phyloP scores from a whole-genome alignment of 2,888 invertebrate genomes.

The Colletes collaris region DNA sequence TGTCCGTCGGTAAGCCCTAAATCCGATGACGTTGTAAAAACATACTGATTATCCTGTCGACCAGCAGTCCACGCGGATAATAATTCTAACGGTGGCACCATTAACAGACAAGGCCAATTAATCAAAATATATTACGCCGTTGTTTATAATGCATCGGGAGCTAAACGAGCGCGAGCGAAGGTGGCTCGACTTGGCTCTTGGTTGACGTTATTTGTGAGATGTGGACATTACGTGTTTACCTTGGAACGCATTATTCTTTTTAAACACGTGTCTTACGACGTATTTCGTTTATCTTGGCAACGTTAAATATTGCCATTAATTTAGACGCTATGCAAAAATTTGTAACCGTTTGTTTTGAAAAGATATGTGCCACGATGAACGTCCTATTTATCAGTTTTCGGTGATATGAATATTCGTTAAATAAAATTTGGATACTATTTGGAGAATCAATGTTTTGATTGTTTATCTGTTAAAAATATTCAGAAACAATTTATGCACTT shows the following conservation, averaged over 20 bases:
- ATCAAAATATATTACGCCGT: constrained; percentile 21
- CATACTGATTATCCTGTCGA: constrained; percentile 51
- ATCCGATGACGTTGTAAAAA: constrained; percentile 52
- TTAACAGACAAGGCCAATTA: constrained; percentile 43
- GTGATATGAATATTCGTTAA: too few species aligned
- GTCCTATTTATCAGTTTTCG: too few species aligned
- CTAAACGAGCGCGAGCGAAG: constrained; percentile 8
- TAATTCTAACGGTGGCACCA: constrained; percentile 22
- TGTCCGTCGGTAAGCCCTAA: constrained; percentile 25
- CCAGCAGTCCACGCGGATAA: constrained; percentile 16
- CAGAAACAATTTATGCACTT: too few species aligned
- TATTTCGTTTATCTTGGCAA: too few species aligned
- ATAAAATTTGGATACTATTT: too few species aligned
- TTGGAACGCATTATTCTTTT: neutral
- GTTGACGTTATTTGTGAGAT: neutral
- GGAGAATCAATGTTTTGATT: too few species aligned
- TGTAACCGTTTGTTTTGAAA: too few species aligned
- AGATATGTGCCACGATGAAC: too few species aligned
- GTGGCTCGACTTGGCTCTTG: neutral
- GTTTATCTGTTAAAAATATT: too few species aligned
- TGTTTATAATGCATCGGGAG: constrained; percentile 15
- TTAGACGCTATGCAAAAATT: too few species aligned
- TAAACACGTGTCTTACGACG: too few species aligned
- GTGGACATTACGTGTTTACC: neutral
- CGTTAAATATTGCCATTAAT: too few species aligned